Evolutionary conservation across 2,888 invertebrate species (phyloP), one percentile per base, ranked within the genome.

Genomic region (Dusona sp.): DNA sequence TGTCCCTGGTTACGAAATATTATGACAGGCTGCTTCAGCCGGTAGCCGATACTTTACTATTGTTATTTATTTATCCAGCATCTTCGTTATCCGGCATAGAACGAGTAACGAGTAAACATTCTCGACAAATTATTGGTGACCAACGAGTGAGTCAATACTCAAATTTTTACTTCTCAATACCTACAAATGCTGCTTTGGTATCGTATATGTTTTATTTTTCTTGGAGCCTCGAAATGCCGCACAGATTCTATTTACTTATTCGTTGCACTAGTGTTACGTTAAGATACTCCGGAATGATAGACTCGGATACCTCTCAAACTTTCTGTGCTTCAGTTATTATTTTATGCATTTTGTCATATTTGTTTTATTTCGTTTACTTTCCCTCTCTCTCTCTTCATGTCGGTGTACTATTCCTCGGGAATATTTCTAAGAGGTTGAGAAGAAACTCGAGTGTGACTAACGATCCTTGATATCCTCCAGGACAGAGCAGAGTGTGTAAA

Each of bases 21-120:
- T 87, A 79, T 88, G 85, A 87, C 77, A 84, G 83, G 85, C 70
- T 79, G 61, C 29, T 29, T 7, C 82, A 85, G 70, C 72, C 79
- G 82, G 80, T 79, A 70, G 61, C 61, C 61, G 29, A 61, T 29
- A 61, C 65, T 79, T 38, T 13, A 29, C 11, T 8, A 51, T 79
- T 79, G 79, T 85, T 83, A 70, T 83, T 85, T 83, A 72, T 83
- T 79, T 83, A 65, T 75, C 74, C 79, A 79, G 64, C 61, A 68
- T 80, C 70, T 72, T 16, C 51, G 42, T 33, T 70, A 74, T 64
- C 61, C 61, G 61, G 29, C 29, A 25, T 25, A 9, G 73, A 72
- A 80, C 85, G 85, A 87, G 57, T 86, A 87, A 87, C 81, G 85
- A 29, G 61, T 79, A 51, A 19, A 79, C 45, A 64, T 64, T 75